A percentile compares a stretch with the other conserved stretches of the same genome.
Evolutionary conservation across 2,797 vertebrate genomes (phyloP).

Genomic region (Cyprinodon diabolis): DNA sequence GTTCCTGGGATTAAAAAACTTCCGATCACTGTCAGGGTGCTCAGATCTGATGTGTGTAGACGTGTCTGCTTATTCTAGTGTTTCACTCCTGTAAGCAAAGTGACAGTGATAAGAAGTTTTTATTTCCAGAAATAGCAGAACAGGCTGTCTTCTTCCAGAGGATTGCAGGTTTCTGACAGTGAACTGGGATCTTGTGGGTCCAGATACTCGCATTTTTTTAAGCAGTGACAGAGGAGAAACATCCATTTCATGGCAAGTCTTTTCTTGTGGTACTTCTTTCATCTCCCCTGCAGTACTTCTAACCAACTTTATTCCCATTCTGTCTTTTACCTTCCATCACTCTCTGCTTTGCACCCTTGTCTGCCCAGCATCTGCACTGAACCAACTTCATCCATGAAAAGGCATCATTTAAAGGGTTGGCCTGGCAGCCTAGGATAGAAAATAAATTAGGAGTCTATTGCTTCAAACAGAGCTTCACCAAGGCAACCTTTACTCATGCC

Average conservation of each 20-base stretch:
- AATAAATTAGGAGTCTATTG: constrained; percentile 70
- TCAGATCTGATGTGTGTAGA: constrained; percentile 1
- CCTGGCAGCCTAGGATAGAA: constrained; percentile 55
- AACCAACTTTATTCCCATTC: not conserved
- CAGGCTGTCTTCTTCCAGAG: constrained; percentile 3
- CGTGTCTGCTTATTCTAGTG: not conserved
- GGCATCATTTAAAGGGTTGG: constrained; percentile 60
- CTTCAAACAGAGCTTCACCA: constrained; percentile 68
- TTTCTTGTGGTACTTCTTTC: not conserved
- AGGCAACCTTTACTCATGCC: constrained; percentile 57
- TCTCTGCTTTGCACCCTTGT: constrained; percentile 14
- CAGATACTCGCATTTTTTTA: not conserved
- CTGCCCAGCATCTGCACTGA: constrained; percentile 26
- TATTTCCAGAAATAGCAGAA: constrained; percentile 9
- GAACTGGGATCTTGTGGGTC: constrained; percentile 5
- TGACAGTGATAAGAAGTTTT: not conserved
- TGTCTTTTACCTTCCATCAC: constrained; percentile 6
- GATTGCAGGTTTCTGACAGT: constrained; percentile 1
- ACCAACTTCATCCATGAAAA: constrained; percentile 42
- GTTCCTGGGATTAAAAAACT: constrained; percentile 3
- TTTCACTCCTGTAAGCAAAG: constrained; percentile 2
- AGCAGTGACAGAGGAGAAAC: constrained; percentile 1
- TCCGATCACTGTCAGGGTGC: constrained; percentile 4
- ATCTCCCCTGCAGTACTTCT: not conserved
- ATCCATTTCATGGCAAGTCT: constrained; percentile 6